A percentile compares a stretch with the other conserved stretches of the same genome.
Conservation (phyloP, 2,797 vertebrate species). For the Gobio occitaniae region DNA sequence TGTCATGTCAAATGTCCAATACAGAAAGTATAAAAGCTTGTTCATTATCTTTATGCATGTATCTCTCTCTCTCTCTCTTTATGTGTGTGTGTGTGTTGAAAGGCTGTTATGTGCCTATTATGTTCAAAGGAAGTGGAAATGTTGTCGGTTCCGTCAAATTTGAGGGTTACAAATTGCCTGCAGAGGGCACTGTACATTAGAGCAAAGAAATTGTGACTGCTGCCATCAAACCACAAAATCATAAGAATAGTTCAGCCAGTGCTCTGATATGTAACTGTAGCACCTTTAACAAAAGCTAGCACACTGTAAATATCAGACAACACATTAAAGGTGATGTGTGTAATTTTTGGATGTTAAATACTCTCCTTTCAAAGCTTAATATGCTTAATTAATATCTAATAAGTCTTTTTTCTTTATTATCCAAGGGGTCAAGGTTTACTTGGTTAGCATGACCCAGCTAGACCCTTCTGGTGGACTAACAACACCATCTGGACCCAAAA, state of each 20-base stretch:
- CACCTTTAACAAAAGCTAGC: not conserved
- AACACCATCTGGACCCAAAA: not conserved
- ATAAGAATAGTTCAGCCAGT: not conserved
- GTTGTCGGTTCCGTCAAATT: not conserved
- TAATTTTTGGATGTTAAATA: not conserved
- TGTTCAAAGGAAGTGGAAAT: constrained; percentile 20
- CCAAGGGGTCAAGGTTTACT: not conserved
- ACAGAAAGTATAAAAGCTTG: constrained; percentile 1
- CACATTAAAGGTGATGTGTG: not conserved
- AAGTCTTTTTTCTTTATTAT: not conserved
- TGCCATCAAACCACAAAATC: constrained; percentile 22
- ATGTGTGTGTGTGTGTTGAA: not conserved
- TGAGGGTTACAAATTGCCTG: constrained; percentile 57
- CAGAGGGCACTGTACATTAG: constrained; percentile 70
- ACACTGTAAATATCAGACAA: not conserved
- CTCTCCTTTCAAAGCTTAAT: not conserved
- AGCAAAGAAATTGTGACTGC: constrained; percentile 50
- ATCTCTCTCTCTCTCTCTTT: not conserved
- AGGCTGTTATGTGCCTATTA: not conserved
- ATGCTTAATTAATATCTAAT: not conserved
- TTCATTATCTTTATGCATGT: not conserved
- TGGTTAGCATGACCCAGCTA: not conserved
- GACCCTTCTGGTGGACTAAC: not conserved
- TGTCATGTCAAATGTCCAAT: constrained; percentile 4
- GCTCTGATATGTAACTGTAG: not conserved